These are phyloP conservation scores for Mesorhabditis belari DNA, from an alignment of 2,888 invertebrate species.

Conservation along the genomic window DNA sequence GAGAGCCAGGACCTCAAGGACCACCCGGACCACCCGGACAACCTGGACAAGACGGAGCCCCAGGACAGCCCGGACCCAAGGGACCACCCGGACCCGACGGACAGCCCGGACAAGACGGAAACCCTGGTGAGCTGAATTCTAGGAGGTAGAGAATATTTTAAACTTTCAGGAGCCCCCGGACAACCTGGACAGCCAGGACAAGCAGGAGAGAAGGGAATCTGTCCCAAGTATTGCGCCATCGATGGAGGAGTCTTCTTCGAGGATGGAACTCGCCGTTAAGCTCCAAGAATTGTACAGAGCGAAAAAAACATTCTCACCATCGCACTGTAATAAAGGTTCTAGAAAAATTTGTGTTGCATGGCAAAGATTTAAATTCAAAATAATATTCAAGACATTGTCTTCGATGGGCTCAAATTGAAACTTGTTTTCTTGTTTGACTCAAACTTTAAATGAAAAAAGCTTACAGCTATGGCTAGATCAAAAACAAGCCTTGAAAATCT, in stretches of 20 bases:
- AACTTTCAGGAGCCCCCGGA: constrained; percentile 34
- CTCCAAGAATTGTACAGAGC: too few species aligned
- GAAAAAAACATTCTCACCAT: too few species aligned
- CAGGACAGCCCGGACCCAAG: constrained; percentile 24
- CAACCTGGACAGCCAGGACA: constrained; percentile 27
- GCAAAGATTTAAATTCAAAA: too few species aligned
- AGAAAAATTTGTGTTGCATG: too few species aligned
- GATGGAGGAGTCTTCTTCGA: constrained; percentile 48
- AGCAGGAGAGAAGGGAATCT: constrained; percentile 45
- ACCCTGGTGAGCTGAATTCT: constrained; percentile 30
- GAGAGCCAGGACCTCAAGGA: constrained; percentile 22
- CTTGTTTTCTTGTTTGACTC: too few species aligned
- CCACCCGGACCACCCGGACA: constrained; percentile 30
- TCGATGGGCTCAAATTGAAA: too few species aligned
- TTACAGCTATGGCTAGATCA: too few species aligned
- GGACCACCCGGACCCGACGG: constrained; percentile 38
- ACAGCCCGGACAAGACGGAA: constrained; percentile 33
- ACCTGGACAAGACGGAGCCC: constrained; percentile 25
- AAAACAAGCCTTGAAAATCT: too few species aligned
- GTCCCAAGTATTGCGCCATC: constrained; percentile 40
- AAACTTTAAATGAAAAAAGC: too few species aligned
- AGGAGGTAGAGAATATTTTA: too few species aligned
- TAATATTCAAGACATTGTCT: too few species aligned
- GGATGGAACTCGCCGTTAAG: constrained; percentile 41
- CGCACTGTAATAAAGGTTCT: too few species aligned